These are phyloP conservation scores for Cyprinodon variegatus DNA, from an alignment of 2,113 vertebrate genomes.

Conservation along the genomic window DNA sequence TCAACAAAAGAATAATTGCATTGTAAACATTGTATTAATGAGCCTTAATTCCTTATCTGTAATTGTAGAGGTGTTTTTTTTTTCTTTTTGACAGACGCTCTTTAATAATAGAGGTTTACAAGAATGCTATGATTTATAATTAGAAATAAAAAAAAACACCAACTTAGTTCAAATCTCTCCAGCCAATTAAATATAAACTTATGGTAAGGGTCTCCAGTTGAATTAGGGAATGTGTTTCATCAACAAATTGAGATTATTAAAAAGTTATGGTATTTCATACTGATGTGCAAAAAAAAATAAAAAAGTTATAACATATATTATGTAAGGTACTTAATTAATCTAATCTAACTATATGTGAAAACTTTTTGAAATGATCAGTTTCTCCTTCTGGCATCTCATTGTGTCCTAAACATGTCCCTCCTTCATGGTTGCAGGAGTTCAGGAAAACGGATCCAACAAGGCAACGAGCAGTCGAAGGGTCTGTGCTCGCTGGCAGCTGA, in stretches of 20 bases:
- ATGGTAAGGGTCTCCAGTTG: no score
- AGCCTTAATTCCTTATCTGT: no score
- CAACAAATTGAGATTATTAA: not conserved
- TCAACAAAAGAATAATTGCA: no score
- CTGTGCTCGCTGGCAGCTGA: constrained; percentile 83
- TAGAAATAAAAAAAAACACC: no score
- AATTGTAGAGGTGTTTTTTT: no score
- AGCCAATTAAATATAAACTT: no score
- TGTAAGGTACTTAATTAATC: not conserved
- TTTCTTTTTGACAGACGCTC: no score
- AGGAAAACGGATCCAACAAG: constrained; percentile 45
- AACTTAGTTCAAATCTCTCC: no score
- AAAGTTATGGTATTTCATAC: not conserved
- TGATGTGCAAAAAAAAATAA: not conserved
- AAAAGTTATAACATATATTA: not conserved
- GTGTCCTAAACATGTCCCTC: constrained; percentile 44
- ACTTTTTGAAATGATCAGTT: not conserved
- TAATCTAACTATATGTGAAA: not conserved
- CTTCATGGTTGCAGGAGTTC: constrained; percentile 81
- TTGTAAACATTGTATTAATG: no score
- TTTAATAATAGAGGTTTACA: no score
- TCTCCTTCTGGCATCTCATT: not conserved
- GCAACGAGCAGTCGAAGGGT: constrained; percentile 51
- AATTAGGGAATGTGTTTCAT: not conserved
- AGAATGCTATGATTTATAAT: no score